phyloP scores from a whole-genome alignment of 2,797 vertebrate species.

The Xerus rutilus region DNA sequence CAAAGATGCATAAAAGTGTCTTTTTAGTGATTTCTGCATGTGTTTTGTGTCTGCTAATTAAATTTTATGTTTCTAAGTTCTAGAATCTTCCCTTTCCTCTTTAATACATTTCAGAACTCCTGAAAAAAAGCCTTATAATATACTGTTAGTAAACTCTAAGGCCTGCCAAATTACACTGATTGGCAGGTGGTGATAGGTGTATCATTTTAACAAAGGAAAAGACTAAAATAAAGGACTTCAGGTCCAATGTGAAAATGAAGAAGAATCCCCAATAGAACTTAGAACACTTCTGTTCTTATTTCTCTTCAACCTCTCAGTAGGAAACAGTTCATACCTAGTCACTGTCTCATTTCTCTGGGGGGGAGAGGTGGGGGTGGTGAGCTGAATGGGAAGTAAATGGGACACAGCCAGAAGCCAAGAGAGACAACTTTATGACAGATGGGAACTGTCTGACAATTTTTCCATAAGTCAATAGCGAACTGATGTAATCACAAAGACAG shows the following conservation, averaged over 20 bases:
- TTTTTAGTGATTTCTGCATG: slow-evolving; percentile 1
- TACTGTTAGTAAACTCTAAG: not conserved
- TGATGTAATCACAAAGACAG: not conserved
- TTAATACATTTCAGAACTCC: slow-evolving; percentile 30
- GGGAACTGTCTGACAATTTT: not conserved
- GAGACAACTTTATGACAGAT: not conserved
- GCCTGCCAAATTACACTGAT: slow-evolving; percentile 4
- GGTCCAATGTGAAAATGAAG: not conserved
- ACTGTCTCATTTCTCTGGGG: not conserved
- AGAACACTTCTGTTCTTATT: not conserved
- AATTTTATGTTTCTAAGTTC: slow-evolving; percentile 40
- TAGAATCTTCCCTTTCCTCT: not conserved
- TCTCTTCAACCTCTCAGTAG: not conserved
- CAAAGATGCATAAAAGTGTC: not conserved
- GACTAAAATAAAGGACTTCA: not conserved
- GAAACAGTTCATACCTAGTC: not conserved
- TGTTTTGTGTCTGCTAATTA: slow-evolving; percentile 20
- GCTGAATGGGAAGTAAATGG: not conserved
- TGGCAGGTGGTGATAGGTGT: not conserved
- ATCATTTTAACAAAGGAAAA: slow-evolving; percentile 15
- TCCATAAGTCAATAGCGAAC: not conserved
- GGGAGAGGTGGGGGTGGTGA: not conserved
- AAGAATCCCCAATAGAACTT: not conserved
- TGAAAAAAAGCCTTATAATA: not conserved
- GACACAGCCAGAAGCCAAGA: not conserved